A percentile compares a stretch with the other conserved stretches of the same genome.
phyloP scores from a whole-genome alignment of 2,888 invertebrate species.

The Lasioglossum vierecki region DNA sequence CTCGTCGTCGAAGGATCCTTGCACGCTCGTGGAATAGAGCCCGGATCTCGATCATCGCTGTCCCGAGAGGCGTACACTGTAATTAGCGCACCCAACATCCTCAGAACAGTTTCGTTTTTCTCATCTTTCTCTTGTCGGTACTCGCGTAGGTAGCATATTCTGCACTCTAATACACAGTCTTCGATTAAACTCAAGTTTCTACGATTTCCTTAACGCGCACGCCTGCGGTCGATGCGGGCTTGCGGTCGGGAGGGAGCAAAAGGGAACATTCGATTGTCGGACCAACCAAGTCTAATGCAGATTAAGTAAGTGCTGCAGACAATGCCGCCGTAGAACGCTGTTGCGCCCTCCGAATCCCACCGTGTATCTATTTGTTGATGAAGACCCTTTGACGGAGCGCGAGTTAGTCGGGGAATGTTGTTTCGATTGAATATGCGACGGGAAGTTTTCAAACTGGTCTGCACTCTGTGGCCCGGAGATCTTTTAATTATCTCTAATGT shows the following conservation, averaged over 20 bases:
- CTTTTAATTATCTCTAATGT: background rate
- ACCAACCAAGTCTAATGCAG: background rate
- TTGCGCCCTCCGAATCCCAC: background rate
- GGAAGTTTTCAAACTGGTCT: background rate
- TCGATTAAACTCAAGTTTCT: background rate
- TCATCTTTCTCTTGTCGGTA: background rate
- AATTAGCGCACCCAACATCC: constrained; percentile 14
- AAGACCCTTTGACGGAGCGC: background rate
- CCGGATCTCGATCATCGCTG: background rate
- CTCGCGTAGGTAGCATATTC: background rate
- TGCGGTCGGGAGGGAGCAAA: background rate
- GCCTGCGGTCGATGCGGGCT: background rate
- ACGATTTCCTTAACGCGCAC: background rate
- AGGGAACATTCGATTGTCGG: background rate
- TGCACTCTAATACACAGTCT: background rate
- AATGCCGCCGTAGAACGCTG: background rate
- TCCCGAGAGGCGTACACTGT: background rate
- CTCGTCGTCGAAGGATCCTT: constrained; percentile 44
- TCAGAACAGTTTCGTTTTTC: background rate
- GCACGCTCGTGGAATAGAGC: constrained; percentile 26
- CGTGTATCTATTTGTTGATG: background rate
- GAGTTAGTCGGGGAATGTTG: background rate
- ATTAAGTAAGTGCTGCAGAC: constrained; percentile 3
- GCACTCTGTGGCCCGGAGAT: background rate
- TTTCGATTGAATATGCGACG: background rate